Base-by-base conservation (phyloP, 2,888 invertebrate species). In the Dione vanillae region DNA sequence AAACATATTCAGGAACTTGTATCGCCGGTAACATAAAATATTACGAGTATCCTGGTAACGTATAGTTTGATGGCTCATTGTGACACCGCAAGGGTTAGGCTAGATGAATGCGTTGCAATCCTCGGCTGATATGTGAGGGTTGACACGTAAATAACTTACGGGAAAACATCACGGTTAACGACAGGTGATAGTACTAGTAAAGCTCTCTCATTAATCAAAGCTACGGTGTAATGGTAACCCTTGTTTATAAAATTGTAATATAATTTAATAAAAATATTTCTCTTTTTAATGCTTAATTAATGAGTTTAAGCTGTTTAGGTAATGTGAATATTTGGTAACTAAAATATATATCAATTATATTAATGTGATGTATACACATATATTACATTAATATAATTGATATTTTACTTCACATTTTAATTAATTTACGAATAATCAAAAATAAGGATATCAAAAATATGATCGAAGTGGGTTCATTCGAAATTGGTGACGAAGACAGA, bases 71-170 rank as follows among this genome's bases (percentile, higher is more conserved):
- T 84, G 85, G 88, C 85, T 84, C 82, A 86, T 83, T 85, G 85
- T 82, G 82, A 80, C 82, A 81, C 81, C 82, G 78, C 82, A 82
- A 73, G 85, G 86, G 88, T 88, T 87, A 87, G 85, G 84, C 85
- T 82, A 86, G 90, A 91, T 86, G 85, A 86, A 91, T 91, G 88
- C 78, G 82, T 80, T 79, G 75, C 79, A 85, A 86, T 85, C 80
- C 80, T 83, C 78, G 52, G 82, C 81, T 76, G 86, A 90, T 88
- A 85, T 77, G 79, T 73, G 79, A 80, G 82, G 83, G 83, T 82
- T 86, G 86, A 88, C 85, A 81, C 82, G 83, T 83, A 81, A 85
- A 87, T 88, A 80, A 77, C 71, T 78, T 76, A 76, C 59, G 64
- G 37, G 3, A 35, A 37, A 67, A 71, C 70, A 77, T 67, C 72